Evolutionary conservation across 2,797 vertebrate genomes (phyloP).

Genomic region (Gadopsis marmoratus): DNA sequence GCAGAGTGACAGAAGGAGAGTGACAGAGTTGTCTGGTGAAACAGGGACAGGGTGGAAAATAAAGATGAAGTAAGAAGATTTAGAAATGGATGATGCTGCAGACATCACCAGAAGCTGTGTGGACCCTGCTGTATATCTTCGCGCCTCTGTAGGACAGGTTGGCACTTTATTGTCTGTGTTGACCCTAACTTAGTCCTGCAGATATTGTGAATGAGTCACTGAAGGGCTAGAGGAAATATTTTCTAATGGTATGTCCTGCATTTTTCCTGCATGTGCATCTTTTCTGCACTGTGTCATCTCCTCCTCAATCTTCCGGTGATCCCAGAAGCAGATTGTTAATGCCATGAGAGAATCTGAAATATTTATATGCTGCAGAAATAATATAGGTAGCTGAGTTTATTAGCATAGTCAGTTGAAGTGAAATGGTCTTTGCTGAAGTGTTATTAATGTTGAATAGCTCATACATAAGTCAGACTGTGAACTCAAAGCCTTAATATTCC

Average conservation of each 20-base stretch:
- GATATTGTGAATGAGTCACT: constrained; percentile 68
- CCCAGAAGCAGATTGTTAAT: constrained; percentile 38
- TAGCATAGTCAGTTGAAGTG: constrained; percentile 37
- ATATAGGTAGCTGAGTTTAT: constrained; percentile 51
- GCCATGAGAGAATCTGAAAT: constrained; percentile 38
- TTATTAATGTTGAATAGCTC: constrained; percentile 62
- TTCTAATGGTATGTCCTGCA: constrained; percentile 35
- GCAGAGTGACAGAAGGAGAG: constrained; percentile 54
- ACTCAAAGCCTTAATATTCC: constrained; percentile 52
- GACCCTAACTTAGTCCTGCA: constrained; percentile 73
- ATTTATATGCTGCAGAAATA: constrained; percentile 43
- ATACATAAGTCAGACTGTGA: constrained; percentile 62
- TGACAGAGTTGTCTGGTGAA: constrained; percentile 48
- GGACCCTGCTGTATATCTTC: constrained; percentile 44
- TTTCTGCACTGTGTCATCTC: constrained; percentile 13
- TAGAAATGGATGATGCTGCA: constrained; percentile 51
- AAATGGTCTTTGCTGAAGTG: constrained; percentile 46
- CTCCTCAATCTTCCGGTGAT: constrained; percentile 24
- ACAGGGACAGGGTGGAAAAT: constrained; percentile 52
- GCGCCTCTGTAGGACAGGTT: constrained; percentile 54
- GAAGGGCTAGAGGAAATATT: constrained; percentile 56
- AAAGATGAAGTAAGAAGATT: constrained; percentile 52
- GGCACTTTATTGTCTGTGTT: constrained; percentile 60
- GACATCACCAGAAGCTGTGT: constrained; percentile 49
- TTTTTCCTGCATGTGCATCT: constrained; percentile 32